phyloP scores from a whole-genome alignment of 2,113 vertebrate species.

The Microcebus jonahi region DNA sequence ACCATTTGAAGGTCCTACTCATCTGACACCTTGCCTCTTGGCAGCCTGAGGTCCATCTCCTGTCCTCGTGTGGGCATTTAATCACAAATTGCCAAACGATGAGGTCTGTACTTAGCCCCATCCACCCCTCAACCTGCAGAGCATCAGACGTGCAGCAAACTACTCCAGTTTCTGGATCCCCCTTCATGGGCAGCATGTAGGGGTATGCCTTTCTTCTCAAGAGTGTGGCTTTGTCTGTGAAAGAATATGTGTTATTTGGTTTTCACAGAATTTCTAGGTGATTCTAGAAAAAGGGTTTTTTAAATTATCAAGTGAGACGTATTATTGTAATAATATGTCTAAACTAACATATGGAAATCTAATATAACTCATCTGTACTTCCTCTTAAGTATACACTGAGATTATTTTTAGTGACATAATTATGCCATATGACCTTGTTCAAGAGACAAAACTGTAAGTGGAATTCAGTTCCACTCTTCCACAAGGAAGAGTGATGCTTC shows the following conservation, averaged over 20 bases:
- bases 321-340: not conserved
- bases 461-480: not conserved
- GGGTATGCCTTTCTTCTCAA: not conserved
- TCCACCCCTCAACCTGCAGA: rapidly evolving
- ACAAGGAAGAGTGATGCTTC: not conserved
- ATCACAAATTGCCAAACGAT: not conserved
- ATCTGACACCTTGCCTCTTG: too few species aligned
- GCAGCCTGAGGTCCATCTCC: not conserved
- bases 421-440: not conserved
- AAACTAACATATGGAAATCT: not conserved
- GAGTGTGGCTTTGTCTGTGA: not conserved
- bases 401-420: not conserved
- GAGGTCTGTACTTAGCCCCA: not conserved
- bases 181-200: not conserved
- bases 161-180: too few species aligned
- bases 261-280: not conserved
- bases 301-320: not conserved
- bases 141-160: too few species aligned
- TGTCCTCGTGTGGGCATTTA: not conserved
- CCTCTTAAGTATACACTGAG: not conserved
- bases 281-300: not conserved
- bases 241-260: not conserved
- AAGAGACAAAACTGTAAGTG: not conserved
- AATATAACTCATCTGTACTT: not conserved
- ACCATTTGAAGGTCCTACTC: not conserved